Evolutionary conservation across 2,888 invertebrate genomes (phyloP).

Genomic region (Sesamia inferens): DNA sequence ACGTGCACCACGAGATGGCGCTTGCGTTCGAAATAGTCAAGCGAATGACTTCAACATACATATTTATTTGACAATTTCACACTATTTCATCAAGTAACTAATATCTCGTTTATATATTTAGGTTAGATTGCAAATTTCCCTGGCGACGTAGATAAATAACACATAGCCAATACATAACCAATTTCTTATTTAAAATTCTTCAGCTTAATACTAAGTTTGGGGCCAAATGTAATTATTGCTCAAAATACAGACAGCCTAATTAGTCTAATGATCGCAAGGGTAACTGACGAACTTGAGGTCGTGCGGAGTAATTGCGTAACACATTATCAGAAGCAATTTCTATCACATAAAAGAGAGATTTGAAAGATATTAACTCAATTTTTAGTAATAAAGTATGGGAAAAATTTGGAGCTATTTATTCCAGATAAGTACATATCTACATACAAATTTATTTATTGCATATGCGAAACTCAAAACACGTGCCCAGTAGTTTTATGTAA

Average conservation of each 20-base stretch:
- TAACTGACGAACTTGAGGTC: no score
- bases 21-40: no score
- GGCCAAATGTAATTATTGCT: slow-evolving; percentile 3
- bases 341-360: not conserved
- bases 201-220: not conserved
- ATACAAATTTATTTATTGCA: not conserved
- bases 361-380: not conserved
- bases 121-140: slow-evolving; percentile 57
- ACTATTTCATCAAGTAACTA: slow-evolving; percentile 31
- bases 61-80: slow-evolving; percentile 21
- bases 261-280: no score
- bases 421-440: not conserved
- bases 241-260: not conserved
- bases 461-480: no score
- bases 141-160: slow-evolving; percentile 39
- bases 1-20: no score
- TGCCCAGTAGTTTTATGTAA: no score
- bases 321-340: no score
- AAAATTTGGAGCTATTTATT: not conserved
- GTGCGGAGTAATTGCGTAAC: no score
- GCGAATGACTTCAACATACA: no score
- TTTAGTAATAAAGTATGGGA: not conserved
- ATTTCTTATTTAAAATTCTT: slow-evolving; percentile 44
- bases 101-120: slow-evolving; percentile 45
- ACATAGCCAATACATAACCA: slow-evolving; percentile 39